Evolutionary conservation across 2,888 invertebrate species (phyloP), one percentile per base, ranked within the genome.

Genomic region (Drosophila glabriapex): DNA sequence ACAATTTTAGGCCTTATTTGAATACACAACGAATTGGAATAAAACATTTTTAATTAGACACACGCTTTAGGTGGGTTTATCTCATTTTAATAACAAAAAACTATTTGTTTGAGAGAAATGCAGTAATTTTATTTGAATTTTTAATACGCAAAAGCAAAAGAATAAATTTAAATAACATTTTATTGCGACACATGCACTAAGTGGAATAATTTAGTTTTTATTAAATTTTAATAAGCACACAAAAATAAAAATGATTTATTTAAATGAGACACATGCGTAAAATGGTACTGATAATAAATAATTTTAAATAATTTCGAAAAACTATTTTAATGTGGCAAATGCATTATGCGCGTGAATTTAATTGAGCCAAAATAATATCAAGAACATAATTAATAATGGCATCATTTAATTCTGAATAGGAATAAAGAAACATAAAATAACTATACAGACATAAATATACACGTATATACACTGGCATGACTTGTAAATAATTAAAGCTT

Each of bases 401-500:
- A 46, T 25, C 25, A 46, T 46, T 46, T 0, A 22, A 14, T 46
- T 14, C 22, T 2, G 14, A 4, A 1, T 14, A 4, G 7, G 2
- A 46, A 14, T 46, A 14, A 22, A 22, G 1, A 46, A 46, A 14
- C 14, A 46, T 7, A 46, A 22, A 7, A 22, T 22, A 14, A 7
- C 22, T 7, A 28, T 0, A 16, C 46, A 46, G 4, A 25, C 4
- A 16, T 16, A 25, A 12, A 28, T 37, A 35, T 19, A 35, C 25
- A 55, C 12, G 16, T 10, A 55, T 7, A 55, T 12, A 25, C 19
- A 5, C 22, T 4, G 16, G 6, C 22, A 12, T 39, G 16, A 33
- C 59, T 49, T 19, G 37, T 39, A 43, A 62, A 62, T 59, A 59
- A 41, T 43, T 37, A n/a, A 29, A 43, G 59, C 35, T 43, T 37